Evolutionary conservation across 1,140 invertebrate genomes (phyloP).

Genomic region (Onthophagus taurus): DNA sequence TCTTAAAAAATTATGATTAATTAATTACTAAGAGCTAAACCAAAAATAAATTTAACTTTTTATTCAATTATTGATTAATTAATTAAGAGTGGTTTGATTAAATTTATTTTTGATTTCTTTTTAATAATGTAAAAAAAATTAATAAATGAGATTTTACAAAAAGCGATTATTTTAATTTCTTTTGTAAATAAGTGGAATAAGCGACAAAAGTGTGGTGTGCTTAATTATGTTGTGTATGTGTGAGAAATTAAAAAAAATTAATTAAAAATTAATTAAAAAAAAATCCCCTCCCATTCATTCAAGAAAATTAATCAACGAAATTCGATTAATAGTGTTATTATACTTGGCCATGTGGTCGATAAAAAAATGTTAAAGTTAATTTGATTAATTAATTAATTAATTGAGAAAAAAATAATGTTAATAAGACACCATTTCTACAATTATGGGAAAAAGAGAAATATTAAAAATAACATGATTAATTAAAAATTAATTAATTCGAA

Average conservation of each 20-base stretch:
- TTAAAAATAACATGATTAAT: not conserved
- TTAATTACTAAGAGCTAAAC: constrained; percentile 15
- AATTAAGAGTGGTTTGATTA: constrained; percentile 16
- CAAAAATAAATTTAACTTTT: constrained; percentile 15
- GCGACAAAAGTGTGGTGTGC: too few species aligned
- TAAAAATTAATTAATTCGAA: constrained; percentile 5
- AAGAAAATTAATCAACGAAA: too few species aligned
- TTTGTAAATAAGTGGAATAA: too few species aligned
- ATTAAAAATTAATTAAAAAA: too few species aligned
- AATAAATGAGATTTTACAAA: not conserved
- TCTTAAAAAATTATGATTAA: constrained; percentile 21
- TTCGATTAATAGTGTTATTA: too few species aligned
- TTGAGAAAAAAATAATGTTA: constrained; percentile 3
- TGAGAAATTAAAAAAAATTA: too few species aligned
- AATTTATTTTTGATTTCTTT: constrained; percentile 9
- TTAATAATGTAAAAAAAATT: not conserved
- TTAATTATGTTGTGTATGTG: too few species aligned
- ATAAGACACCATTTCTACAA: not conserved
- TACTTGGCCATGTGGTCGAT: not conserved
- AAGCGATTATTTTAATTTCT: constrained; percentile 1
- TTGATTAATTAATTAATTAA: constrained; percentile 11
- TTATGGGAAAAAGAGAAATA: not conserved
- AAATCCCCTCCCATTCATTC: too few species aligned
- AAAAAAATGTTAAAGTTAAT: constrained; percentile 7
- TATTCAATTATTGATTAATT: constrained; percentile 16